These are phyloP conservation scores for Isaurus tuberculatus DNA, from an alignment of 92 coral and sea anemone species.

Conservation along the genomic window DNA sequence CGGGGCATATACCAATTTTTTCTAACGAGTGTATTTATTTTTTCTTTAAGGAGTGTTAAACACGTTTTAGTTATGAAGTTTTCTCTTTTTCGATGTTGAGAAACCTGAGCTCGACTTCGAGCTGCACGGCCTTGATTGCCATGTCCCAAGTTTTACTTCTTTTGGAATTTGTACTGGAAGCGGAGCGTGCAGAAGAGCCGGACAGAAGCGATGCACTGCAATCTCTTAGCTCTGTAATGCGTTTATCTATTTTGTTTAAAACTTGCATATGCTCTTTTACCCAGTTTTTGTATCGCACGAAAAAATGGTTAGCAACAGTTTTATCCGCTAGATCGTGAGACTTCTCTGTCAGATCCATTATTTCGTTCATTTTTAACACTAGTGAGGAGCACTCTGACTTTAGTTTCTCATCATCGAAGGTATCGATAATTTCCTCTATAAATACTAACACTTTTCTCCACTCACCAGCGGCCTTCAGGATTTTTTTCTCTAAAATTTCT, in stretches of 20 bases:
- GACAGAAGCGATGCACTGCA: background rate
- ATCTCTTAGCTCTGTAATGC: constrained; percentile 20
- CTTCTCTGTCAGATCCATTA: constrained; percentile 13
- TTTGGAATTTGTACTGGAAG: background rate
- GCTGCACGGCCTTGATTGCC: constrained; percentile 17
- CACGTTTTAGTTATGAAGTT: background rate
- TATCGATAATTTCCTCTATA: constrained; percentile 21
- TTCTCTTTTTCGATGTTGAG: constrained; percentile 8
- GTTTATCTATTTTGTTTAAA: constrained; percentile 23
- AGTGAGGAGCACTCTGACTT: constrained; percentile 16
- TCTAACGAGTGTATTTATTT: too few species aligned
- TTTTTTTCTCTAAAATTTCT: background rate
- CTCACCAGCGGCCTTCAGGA: background rate
- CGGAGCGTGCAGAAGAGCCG: constrained; percentile 14
- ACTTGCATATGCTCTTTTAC: background rate
- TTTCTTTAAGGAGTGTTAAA: too few species aligned
- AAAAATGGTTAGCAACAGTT: constrained; percentile 9
- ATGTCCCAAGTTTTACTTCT: constrained; percentile 9
- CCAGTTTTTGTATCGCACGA: constrained; percentile 27
- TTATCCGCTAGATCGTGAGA: background rate
- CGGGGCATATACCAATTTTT: too few species aligned
- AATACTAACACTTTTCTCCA: constrained; percentile 18
- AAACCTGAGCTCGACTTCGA: constrained; percentile 9
- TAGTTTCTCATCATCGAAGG: constrained; percentile 15
- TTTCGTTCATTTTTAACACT: constrained; percentile 20